A percentile compares a stretch with the other conserved stretches of the same genome.
These are phyloP conservation scores for Stenchaetothrips biformis DNA, from an alignment of 2,888 invertebrate species.

Conservation along the genomic window DNA sequence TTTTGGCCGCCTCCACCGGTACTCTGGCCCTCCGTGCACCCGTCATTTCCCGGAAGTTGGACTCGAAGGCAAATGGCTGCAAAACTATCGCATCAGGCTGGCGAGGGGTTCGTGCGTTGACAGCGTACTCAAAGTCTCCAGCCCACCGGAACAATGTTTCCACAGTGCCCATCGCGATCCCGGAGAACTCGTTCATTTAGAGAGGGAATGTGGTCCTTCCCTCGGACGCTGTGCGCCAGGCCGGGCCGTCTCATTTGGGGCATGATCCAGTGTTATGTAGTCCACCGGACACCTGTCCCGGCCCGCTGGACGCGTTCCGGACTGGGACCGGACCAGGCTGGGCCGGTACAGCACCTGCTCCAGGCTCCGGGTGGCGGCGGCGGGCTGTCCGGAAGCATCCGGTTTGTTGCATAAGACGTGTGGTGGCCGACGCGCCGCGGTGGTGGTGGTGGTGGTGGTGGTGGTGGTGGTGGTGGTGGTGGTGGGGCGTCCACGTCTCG, in stretches of 20 bases:
- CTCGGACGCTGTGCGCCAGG: neutral
- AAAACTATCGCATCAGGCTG: too few relatives aligned
- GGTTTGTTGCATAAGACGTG: slow-evolving; percentile 8
- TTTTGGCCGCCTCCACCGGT: too few relatives aligned
- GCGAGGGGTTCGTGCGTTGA: too few relatives aligned
- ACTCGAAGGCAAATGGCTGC: too few relatives aligned
- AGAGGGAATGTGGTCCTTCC: neutral
- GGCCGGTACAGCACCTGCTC: neutral
- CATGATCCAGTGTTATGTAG: slow-evolving; percentile 2
- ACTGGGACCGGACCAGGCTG: neutral
- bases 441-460: neutral
- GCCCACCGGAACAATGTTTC: too few relatives aligned
- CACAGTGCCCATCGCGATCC: too few relatives aligned
- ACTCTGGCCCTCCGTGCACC: too few relatives aligned
- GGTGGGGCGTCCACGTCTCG: neutral
- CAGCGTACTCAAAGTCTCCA: too few relatives aligned
- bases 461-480: neutral
- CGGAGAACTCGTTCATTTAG: too few relatives aligned
- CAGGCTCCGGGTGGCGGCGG: neutral
- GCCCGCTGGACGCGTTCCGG: neutral
- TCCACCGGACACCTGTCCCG: neutral
- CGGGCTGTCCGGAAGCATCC: neutral
- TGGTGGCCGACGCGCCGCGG: neutral
- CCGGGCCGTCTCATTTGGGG: neutral
- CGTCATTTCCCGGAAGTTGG: too few relatives aligned